Evolutionary conservation across 2,888 invertebrate species (phyloP), one percentile per base, ranked within the genome.

Genomic region (Exephanes ischioxanthus): DNA sequence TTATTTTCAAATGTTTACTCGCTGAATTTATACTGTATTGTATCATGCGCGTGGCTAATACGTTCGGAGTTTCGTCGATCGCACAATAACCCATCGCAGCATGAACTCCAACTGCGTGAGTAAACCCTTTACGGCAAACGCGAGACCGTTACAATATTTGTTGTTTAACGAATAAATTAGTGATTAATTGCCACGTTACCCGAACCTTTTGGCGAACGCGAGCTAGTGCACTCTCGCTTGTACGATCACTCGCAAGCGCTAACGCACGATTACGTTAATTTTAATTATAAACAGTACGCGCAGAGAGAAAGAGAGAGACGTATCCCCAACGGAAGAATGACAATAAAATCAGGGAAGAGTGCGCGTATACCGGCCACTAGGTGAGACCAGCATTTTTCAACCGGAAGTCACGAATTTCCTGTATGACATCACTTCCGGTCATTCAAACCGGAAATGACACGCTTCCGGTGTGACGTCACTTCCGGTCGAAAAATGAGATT

Each of bases 151-250:
- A 41, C 26, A 61, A 61, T 80, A 77, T 80, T 77, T 78, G 73
- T 77, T 67, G 53, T 80, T 80, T 45, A 73, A 63, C 61, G 53
- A 78, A 68, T 68, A 78, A 84, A 84, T 81, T 70, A 81, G 61
- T 33, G 61, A 73, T 78, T 51, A 81, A 84, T 84, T 78, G 73
- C 41, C 37, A 45, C 30, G 55, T n/a, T n/a, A 14, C 22, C 9
- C n/a, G 48, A 48, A 66, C 41, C 41, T 9, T 58, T 30, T 45
- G 37, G 68, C 30, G 37, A 41, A 58, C 9, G 6, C 26, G 70
- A 71, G 37, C 51, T 19, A 48, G 48, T 6, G n/a, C 33, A 16
- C 0, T 5, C 51, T 30, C 84, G 72, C 67, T 76, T 48, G 45
- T 58, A 66, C 72, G 48, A 67, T 45, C 76, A 48, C 30, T 76